Evolutionary conservation across 2,113 vertebrate genomes (phyloP).

Genomic region (Pithys albifrons): DNA sequence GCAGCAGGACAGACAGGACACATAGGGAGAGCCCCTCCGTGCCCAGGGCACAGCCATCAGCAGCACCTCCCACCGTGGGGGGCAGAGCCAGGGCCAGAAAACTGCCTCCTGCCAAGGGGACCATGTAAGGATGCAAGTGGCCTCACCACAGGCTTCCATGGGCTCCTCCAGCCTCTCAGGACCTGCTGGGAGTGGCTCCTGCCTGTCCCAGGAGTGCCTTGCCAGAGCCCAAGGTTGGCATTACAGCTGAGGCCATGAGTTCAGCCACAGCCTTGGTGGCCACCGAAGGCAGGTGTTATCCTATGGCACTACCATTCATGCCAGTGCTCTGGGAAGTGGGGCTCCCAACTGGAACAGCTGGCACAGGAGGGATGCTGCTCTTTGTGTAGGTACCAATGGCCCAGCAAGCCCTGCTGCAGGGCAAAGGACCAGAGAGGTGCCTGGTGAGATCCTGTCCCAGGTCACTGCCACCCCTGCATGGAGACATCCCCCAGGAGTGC

Average conservation of each 20-base stretch:
- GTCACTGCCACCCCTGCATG: not conserved
- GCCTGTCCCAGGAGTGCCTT: not conserved
- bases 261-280: not conserved
- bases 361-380: fast-evolving
- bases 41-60: not conserved
- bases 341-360: not conserved
- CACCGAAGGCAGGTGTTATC: not conserved
- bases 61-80: not conserved
- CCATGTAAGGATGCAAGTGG: fast-evolving
- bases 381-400: fast-evolving
- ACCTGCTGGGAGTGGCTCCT: not conserved
- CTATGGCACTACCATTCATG: fast-evolving
- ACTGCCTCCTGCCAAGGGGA: not conserved
- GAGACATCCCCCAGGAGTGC: not conserved
- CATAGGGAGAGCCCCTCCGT: not conserved
- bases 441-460: fast-evolving
- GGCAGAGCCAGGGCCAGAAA: not conserved
- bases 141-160: fast-evolving
- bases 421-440: not conserved
- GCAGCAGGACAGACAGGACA: not conserved
- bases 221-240: not conserved
- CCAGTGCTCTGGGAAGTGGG: fast-evolving
- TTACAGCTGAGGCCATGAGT: not conserved
- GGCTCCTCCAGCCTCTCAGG: not conserved
- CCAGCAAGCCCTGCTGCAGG: not conserved